Evolutionary conservation across 2,113 vertebrate species (phyloP), one percentile per base, ranked within the genome.

Genomic region (Chaetorhynchus papuensis): DNA sequence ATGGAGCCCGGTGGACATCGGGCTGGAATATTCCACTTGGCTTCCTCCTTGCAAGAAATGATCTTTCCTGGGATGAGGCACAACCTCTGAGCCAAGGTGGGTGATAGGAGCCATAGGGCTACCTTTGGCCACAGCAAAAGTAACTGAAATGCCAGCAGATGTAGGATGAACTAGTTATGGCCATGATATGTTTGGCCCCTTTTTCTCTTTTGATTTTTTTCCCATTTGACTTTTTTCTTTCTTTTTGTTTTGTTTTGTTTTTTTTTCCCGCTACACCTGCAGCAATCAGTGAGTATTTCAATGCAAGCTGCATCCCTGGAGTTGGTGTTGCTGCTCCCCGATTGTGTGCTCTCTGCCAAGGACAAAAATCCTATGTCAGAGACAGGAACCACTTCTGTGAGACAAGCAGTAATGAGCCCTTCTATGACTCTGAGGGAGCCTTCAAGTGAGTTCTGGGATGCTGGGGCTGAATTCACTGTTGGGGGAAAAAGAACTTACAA

Each of bases 1-100:
- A 93, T 15, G 99, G 98, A 57, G 98, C 98, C 54, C 97, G 98
- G 11, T 99, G 98, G 98, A 99, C 99, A 2, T 98, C 98, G 2
- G 99, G 99, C 80, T 99, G 99, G 99, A 99, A 98, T 92, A 98
- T 99, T 35, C 99, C 98, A 5, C 92, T 99, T 26, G 98, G 98
- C 66, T 99, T 99, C 95, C 97, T 99, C 35, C 97, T 99, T 64
- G 98, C 98, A 66, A 98, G 98, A 37, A 98, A 98, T 96, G 94
- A 98, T 35, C 97, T 99, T 79, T 96, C 96, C 83, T 99, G 99
- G 99, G 97, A 97, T 27, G 98, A 99, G 89, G 95, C 98, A 2
- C 98, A 98, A 59, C 98, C 99, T 7, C 97, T 99, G 63, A 98
- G 97, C 94, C 98, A 98, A 84, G 98, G 99, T 99, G 78, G 75